Percentiles rank a stretch among this genome's conserved stretches.
phyloP scores from a whole-genome alignment of 2,888 invertebrate species.

The Ditylenchus weischeri region DNA sequence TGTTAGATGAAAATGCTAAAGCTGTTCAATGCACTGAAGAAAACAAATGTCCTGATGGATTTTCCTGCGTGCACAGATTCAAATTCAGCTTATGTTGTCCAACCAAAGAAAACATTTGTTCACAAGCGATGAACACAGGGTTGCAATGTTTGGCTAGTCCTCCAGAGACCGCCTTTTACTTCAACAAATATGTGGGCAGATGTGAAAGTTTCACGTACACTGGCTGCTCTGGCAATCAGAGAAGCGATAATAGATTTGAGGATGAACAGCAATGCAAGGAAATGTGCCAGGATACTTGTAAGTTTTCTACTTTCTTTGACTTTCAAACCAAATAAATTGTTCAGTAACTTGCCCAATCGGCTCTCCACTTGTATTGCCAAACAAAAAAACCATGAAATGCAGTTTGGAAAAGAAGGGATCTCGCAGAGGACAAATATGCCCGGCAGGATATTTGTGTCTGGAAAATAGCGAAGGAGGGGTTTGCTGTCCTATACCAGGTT shows the following conservation, averaged over 20 bases:
- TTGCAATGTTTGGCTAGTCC: background rate
- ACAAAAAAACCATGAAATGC: too few relatives aligned
- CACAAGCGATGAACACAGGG: constrained; percentile 5
- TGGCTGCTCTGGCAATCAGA: constrained; percentile 1
- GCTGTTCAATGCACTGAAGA: background rate
- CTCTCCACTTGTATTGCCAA: too few relatives aligned
- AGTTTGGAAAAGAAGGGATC: too few relatives aligned
- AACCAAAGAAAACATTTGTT: constrained; percentile 4
- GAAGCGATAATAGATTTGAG: constrained; percentile 9
- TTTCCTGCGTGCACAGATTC: background rate
- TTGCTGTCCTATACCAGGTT: too few relatives aligned
- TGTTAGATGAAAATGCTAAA: background rate
- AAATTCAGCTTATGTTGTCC: constrained; percentile 1
- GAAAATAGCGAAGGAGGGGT: too few relatives aligned
- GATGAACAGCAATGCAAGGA: background rate
- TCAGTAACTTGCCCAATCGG: too few relatives aligned
- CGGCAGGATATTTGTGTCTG: too few relatives aligned
- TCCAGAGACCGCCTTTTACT: constrained; percentile 2
- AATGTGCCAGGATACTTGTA: background rate
- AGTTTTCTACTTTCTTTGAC: background rate
- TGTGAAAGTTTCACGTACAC: constrained; percentile 1
- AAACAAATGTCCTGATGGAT: background rate
- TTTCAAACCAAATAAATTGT: too few relatives aligned
- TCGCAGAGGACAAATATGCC: too few relatives aligned
- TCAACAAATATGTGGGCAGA: background rate